Percentiles rank a stretch among this genome's conserved stretches.
Conservation (phyloP, 2,888 invertebrate genomes). For the Agrotis exclamationis region DNA sequence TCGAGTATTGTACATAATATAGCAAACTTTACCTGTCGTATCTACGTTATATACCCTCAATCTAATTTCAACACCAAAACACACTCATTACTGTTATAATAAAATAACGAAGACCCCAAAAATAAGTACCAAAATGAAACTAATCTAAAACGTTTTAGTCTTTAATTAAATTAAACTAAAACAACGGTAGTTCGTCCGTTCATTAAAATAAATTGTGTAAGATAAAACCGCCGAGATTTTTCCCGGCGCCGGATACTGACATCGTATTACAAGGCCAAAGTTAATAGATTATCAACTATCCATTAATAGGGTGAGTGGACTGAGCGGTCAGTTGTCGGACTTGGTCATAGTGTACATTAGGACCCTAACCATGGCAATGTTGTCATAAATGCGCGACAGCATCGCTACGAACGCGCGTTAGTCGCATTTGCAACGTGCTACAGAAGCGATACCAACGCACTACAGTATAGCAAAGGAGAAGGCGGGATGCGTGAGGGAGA, state of each 20-base stretch:
- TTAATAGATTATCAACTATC: constrained; percentile 57
- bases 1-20: no score
- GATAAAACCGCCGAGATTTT: constrained; percentile 50
- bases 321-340: constrained; percentile 56
- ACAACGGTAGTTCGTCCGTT: constrained; percentile 48
- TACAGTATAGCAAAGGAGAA: no score
- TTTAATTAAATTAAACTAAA: constrained; percentile 53
- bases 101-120: not conserved
- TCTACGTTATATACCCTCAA: not conserved
- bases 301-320: constrained; percentile 60
- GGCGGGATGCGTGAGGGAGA: no score
- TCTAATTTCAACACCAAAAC: not conserved
- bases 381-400: no score
- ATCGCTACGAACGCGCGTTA: no score
- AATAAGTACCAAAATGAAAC: constrained; percentile 34
- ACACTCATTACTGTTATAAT: not conserved
- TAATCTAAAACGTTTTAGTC: constrained; percentile 39
- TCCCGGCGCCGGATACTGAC: constrained; percentile 12
- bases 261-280: constrained; percentile 39
- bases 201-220: constrained; percentile 55
- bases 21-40: not conserved
- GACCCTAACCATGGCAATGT: no score
- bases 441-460: no score
- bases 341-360: constrained; percentile 54
- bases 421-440: no score